Evolutionary conservation across 2,797 vertebrate species (phyloP).

Genomic region (Hoplostethus atlanticus): DNA sequence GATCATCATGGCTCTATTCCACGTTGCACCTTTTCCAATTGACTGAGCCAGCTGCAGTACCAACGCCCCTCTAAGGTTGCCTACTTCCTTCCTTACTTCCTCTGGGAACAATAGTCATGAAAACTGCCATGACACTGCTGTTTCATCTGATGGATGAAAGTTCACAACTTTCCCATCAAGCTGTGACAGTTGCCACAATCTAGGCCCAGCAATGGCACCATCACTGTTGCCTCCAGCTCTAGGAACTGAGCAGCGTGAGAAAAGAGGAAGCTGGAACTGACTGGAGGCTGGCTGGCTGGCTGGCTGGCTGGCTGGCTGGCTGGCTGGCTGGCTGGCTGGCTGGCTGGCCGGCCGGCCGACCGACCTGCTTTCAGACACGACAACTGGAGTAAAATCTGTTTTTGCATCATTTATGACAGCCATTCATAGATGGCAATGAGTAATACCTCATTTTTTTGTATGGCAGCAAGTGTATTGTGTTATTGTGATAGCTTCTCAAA

Average conservation of each 20-base stretch:
- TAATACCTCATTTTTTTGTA: slow-evolving; percentile 1
- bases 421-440: background rate
- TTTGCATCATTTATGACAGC: slow-evolving; percentile 15
- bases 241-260: slow-evolving; percentile 67
- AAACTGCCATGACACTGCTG: slow-evolving; percentile 60
- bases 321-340: slow-evolving; percentile 22
- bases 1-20: slow-evolving; percentile 23
- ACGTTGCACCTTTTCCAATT: slow-evolving; percentile 48
- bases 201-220: slow-evolving; percentile 26
- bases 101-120: slow-evolving; percentile 62
- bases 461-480: background rate
- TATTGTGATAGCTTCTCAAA: background rate
- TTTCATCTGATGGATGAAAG: slow-evolving; percentile 50
- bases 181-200: slow-evolving; percentile 35
- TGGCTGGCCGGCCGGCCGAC: slow-evolving; percentile 5
- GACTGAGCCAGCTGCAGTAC: slow-evolving; percentile 50
- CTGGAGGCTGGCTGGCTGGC: slow-evolving; percentile 25
- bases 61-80: slow-evolving; percentile 63
- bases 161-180: slow-evolving; percentile 68
- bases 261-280: slow-evolving; percentile 63
- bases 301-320: slow-evolving; percentile 13
- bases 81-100: slow-evolving; percentile 68
- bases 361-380: slow-evolving; percentile 44
- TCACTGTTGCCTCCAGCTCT: slow-evolving; percentile 26
- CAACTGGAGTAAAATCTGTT: slow-evolving; percentile 14